Evolutionary conservation across 2,797 vertebrate genomes (phyloP).

Genomic region (Aplochiton taeniatus): DNA sequence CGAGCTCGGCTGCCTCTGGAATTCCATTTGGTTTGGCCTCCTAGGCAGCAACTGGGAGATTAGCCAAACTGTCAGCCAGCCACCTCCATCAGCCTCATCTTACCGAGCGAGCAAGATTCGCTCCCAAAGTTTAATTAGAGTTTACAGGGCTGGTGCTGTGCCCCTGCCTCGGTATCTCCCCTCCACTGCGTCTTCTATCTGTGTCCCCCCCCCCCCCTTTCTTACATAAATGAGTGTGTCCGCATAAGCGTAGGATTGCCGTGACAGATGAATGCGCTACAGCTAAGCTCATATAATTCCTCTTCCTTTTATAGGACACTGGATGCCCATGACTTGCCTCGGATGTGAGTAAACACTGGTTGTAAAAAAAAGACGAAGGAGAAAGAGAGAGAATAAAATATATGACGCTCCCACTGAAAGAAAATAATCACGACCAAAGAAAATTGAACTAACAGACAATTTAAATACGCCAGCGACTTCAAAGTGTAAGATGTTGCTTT

Average conservation of each 20-base stretch:
- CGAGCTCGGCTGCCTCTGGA: slow-evolving; percentile 33
- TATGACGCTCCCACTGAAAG: slow-evolving; percentile 6
- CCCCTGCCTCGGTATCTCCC: neutral
- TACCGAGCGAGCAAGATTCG: slow-evolving; percentile 41
- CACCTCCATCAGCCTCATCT: slow-evolving; percentile 29
- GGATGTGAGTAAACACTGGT: slow-evolving; percentile 37
- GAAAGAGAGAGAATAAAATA: slow-evolving; percentile 2
- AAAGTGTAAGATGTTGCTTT: slow-evolving; percentile 25
- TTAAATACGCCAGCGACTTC: slow-evolving; percentile 32
- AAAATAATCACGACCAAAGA: slow-evolving; percentile 36
- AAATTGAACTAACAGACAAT: slow-evolving; percentile 36
- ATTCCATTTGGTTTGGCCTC: slow-evolving; percentile 52
- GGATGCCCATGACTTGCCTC: slow-evolving; percentile 20
- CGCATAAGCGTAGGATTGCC: slow-evolving; percentile 36
- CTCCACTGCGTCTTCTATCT: neutral
- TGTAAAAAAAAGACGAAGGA: slow-evolving; percentile 24
- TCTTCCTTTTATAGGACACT: slow-evolving; percentile 21
- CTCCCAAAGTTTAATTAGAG: slow-evolving; percentile 52
- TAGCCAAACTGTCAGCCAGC: slow-evolving; percentile 46
- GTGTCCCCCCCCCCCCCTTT: neutral
- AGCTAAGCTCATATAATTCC: slow-evolving; percentile 41
- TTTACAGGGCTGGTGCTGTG: slow-evolving; percentile 27
- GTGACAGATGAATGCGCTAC: slow-evolving; percentile 50
- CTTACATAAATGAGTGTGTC: slow-evolving; percentile 37
- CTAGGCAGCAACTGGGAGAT: slow-evolving; percentile 52